Conservation (phyloP, 2,888 invertebrate species). For the Dexiosoma caninum region DNA sequence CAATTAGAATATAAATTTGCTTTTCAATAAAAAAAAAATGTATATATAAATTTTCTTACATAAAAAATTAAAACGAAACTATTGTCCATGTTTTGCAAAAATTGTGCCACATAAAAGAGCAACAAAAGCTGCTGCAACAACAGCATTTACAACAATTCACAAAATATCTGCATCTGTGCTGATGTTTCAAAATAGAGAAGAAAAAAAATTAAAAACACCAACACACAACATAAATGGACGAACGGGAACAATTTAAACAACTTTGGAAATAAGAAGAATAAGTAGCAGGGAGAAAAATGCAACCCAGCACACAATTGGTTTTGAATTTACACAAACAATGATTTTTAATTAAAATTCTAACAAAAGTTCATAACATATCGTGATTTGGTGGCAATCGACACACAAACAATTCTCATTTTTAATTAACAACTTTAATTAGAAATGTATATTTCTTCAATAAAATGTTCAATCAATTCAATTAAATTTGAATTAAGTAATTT, state of each 20-base stretch:
- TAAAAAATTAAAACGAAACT: neutral
- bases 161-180: slow-evolving; percentile 32
- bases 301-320: too few species aligned
- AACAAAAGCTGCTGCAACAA: neutral
- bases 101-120: slow-evolving; percentile 5
- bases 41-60: too few species aligned
- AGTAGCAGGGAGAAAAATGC: neutral
- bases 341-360: too few species aligned
- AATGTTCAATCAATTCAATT: too few species aligned
- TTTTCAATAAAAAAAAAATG: neutral
- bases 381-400: too few species aligned
- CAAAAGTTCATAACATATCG: too few species aligned
- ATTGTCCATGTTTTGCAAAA: neutral
- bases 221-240: slow-evolving; percentile 1
- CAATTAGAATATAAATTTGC: neutral
- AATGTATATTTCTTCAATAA: too few species aligned
- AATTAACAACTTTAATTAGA: too few species aligned
- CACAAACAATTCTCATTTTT: too few species aligned
- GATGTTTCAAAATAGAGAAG: slow-evolving; percentile 21
- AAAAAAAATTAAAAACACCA: slow-evolving; percentile 19
- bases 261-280: neutral
- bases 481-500: too few species aligned
- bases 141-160: neutral
- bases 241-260: slow-evolving; percentile 23
- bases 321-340: too few species aligned